Evolutionary conservation across 1,140 invertebrate genomes (phyloP), one percentile per base, ranked within the genome.

Genomic region (Zaprionus nigranus): DNA sequence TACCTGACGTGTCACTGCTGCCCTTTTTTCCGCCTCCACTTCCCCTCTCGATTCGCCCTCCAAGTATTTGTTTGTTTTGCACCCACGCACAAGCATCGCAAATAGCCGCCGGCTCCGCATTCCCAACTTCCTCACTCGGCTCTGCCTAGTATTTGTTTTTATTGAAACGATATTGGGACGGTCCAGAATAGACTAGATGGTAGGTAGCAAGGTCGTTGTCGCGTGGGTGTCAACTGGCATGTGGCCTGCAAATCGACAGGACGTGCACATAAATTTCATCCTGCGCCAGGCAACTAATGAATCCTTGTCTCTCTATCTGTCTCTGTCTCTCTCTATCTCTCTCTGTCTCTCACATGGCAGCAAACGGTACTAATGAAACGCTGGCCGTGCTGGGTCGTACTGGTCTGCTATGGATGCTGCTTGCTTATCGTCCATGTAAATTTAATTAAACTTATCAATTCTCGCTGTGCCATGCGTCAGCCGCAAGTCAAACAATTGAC

Each of bases 381-480:
- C 38, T 63, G 60, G 24, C 28, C 51, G 24, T 9, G 13, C 20
- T 2, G 28, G 24, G 22, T 51, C 9, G 28, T 34, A 2, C 30
- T 34, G 9, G 30, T 59, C 30, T 34, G 38, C 26, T n/a, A 5
- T n/a, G 20, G 5, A 13, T 38, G 5, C 57, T 59, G 12, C 46
- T n/a, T 69, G 49, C 62, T 38, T 53, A 51, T 49, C 67, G n/a
- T 3, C 61, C 68, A 71, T 76, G 74, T 61, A 76, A 76, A 72
- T 76, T 76, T 76, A 76, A 76, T 76, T 76, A 76, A 76, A 76
- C 69, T 76, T 76, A 72, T 72, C 74, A 76, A 72, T 76, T 63
- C 56, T 28, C 30, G 51, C n/a, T 22, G n/a, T 26, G 24, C 26
- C 24, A 5, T 59, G 54, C 38, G 43, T 54, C 59, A 60, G 74